A percentile compares a stretch with the other conserved stretches of the same genome.
Conservation (phyloP, 2,888 invertebrate genomes). For the Bellardia pandia region DNA sequence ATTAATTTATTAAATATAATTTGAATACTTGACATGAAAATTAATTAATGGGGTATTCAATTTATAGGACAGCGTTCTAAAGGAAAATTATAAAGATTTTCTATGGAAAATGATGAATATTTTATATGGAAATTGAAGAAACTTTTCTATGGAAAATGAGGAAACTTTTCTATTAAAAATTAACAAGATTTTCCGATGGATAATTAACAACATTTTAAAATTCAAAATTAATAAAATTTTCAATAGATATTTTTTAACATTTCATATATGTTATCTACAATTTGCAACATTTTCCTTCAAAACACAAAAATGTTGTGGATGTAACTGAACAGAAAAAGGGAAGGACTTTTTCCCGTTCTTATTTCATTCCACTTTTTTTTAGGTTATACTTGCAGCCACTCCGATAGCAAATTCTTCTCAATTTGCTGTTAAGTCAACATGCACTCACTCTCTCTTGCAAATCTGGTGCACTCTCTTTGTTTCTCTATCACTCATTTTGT, state of each 20-base stretch:
- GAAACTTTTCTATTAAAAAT: neutral
- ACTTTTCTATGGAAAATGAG: neutral
- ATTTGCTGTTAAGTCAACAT: neutral
- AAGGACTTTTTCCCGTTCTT: slow-evolving; percentile 64
- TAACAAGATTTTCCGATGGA: neutral
- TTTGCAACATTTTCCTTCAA: slow-evolving; percentile 2
- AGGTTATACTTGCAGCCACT: neutral
- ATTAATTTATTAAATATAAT: slow-evolving; percentile 54
- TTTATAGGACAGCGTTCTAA: too few relatives aligned
- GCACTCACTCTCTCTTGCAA: neutral
- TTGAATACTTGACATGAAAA: neutral
- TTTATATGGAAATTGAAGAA: neutral
- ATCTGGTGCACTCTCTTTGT: neutral
- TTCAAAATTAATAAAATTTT: too few relatives aligned
- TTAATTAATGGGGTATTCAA: too few relatives aligned
- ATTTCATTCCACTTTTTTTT: slow-evolving; percentile 37
- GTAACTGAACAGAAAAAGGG: neutral
- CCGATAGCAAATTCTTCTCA: slow-evolving; percentile 3
- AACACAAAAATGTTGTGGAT: slow-evolving; percentile 12
- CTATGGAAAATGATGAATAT: neutral
- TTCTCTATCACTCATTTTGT: slow-evolving; percentile 40
- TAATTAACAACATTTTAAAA: too few relatives aligned
- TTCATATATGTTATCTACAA: neutral
- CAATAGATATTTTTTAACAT: too few relatives aligned
- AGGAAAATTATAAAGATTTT: neutral